Percentiles rank a stretch among this genome's conserved stretches.
Evolutionary conservation across 2,113 vertebrate genomes (phyloP).

Genomic region (Leucoraja erinaceus): DNA sequence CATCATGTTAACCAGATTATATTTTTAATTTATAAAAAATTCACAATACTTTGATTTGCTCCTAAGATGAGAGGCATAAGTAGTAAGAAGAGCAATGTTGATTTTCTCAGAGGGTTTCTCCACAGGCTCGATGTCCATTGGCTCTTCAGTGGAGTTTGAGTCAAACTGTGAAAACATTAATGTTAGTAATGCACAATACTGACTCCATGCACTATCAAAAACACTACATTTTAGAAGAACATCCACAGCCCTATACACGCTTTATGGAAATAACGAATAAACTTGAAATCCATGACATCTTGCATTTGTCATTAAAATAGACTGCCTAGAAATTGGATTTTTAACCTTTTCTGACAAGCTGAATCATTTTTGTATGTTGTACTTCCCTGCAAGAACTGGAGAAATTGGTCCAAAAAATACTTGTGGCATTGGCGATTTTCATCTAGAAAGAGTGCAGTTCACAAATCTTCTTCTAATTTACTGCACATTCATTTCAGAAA

Average conservation of each 20-base stretch:
- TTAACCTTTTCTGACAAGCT: too few relatives aligned
- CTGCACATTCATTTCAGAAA: too few relatives aligned
- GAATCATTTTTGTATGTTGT: too few relatives aligned
- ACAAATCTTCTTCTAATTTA: too few relatives aligned
- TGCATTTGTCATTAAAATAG: not conserved
- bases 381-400: too few relatives aligned
- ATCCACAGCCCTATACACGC: too few relatives aligned
- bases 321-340: not conserved
- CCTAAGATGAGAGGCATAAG: slow-evolving; percentile 48
- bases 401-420: too few relatives aligned
- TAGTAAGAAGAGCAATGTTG: slow-evolving; percentile 54
- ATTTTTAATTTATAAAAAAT: too few relatives aligned
- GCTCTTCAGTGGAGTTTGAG: slow-evolving; percentile 61
- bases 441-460: too few relatives aligned
- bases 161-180: slow-evolving; percentile 54
- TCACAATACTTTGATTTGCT: slow-evolving; percentile 46
- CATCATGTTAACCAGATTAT: not conserved
- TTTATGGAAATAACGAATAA: not conserved
- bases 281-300: not conserved
- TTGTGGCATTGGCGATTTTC: too few relatives aligned
- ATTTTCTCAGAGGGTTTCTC: slow-evolving; percentile 69
- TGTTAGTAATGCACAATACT: slow-evolving; percentile 1
- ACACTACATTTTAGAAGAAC: not conserved
- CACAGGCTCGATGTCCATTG: slow-evolving; percentile 76
- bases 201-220: not conserved